Evolutionary conservation across 2,797 vertebrate genomes (phyloP), one percentile per base, ranked within the genome.

Genomic region (Discoglossus pictus): DNA sequence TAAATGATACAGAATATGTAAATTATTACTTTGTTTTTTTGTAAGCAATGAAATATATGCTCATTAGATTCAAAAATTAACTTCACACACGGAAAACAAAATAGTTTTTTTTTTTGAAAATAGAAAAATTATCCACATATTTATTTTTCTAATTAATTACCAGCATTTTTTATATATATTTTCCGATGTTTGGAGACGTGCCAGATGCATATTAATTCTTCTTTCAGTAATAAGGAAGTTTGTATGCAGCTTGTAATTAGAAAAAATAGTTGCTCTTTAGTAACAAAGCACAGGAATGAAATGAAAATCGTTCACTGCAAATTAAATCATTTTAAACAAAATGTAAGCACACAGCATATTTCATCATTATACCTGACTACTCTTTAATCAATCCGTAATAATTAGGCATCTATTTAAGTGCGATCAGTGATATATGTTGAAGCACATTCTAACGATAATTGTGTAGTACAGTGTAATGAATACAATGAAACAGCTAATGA

Each of bases 331-430:
- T 39, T n/a, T 62, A 72, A 6, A 21, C 71, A 67, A 74, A 75
- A 42, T 59, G 9, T 7, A 65, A 43, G 72, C 64, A 66, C 27
- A 76, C 25, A 71, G 65, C n/a, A 56, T 21, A 64, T 8, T 54
- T 39, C 65, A 18, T 20, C 20, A 72, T 5, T 68, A 39, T 40
- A 46, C 2, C 9, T 70, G 21, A 74, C 21, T 35, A 48, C 47
- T 24, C 40, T 9, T 40, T 52, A 73, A 70, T 77, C 76, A 62
- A 74, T 73, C 76, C 3, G 48, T 51, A 56, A 74, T 74, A 68
- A 76, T 16, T 59, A 75, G 50, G 62, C 35, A 16, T 6, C 34
- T 68, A 51, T 74, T 77, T 66, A 72, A 75, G 39, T 56, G 72
- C 63, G 56, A 7, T 63, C 15, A 40, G 42, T 1, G 59, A 31